Percentiles rank a stretch among this genome's conserved stretches.
Evolutionary conservation across 2,113 vertebrate genomes (phyloP).

Genomic region (Rhinopomastus cyanomelas): DNA sequence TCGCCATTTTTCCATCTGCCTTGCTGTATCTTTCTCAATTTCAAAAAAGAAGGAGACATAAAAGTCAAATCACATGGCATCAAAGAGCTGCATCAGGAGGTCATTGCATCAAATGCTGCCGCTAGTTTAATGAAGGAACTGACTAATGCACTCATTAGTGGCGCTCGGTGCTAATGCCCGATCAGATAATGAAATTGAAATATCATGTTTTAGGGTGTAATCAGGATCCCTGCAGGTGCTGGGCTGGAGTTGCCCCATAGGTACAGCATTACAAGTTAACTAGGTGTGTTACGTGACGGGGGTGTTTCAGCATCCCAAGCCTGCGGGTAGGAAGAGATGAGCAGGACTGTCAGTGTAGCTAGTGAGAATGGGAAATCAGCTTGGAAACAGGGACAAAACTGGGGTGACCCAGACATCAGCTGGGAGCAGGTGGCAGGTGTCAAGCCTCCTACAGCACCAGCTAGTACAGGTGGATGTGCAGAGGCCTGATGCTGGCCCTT

Average conservation of each 20-base stretch:
- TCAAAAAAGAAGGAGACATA: constrained; percentile 24
- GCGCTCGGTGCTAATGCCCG: constrained; percentile 38
- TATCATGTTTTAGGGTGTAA: constrained; percentile 66
- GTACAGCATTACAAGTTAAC: constrained; percentile 68
- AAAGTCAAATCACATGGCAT: constrained; percentile 53
- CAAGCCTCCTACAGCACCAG: not conserved
- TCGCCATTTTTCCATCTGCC: constrained; percentile 12
- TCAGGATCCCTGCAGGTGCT: constrained; percentile 59
- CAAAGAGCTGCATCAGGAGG: constrained; percentile 55
- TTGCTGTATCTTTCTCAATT: constrained; percentile 40
- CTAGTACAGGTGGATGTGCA: not conserved
- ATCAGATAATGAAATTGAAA: constrained; percentile 67
- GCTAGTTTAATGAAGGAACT: constrained; percentile 67
- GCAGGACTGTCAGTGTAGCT: not conserved
- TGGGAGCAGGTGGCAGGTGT: not conserved
- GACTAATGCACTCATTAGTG: constrained; percentile 62
- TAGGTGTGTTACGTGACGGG: constrained; percentile 56
- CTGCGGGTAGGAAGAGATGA: constrained; percentile 62
- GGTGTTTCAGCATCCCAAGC: constrained; percentile 63
- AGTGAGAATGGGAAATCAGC: not conserved
- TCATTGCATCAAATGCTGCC: constrained; percentile 60
- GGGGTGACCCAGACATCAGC: not conserved
- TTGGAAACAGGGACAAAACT: not conserved
- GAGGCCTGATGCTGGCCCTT: not conserved
- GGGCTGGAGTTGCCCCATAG: constrained; percentile 66